These are phyloP conservation scores for Nomada lathburiana DNA, from an alignment of 2,888 invertebrate genomes.

Conservation along the genomic window DNA sequence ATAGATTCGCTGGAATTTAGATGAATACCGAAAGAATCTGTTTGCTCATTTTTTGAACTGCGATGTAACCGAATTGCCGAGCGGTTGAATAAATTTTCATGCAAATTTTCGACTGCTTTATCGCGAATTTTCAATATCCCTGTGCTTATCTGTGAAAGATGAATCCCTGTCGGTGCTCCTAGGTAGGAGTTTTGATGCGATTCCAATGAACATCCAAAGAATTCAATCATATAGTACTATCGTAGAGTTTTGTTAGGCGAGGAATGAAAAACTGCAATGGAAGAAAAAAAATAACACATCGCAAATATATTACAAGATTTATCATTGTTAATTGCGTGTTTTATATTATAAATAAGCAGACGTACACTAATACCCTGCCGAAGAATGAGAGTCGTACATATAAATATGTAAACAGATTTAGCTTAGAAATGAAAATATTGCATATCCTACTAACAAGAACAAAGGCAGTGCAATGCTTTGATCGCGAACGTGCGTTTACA, in stretches of 20 bases:
- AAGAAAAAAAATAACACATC: background rate
- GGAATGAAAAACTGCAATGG: background rate
- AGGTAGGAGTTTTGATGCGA: background rate
- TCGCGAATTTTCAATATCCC: background rate
- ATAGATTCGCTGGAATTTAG: background rate
- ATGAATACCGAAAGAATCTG: background rate
- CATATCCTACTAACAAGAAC: background rate
- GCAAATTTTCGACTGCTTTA: background rate
- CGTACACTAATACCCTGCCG: no score
- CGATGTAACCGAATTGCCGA: background rate
- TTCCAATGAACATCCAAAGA: constrained; percentile 3
- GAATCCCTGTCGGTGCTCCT: background rate
- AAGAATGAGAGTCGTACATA: no score
- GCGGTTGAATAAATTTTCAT: background rate
- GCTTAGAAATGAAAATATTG: no score
- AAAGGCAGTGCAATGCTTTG: constrained; percentile 1
- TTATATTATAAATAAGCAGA: no score
- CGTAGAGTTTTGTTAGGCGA: background rate
- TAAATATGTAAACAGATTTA: no score
- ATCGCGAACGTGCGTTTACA: background rate
- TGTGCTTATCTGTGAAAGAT: background rate
- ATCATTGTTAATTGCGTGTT: no score
- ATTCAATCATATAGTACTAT: background rate
- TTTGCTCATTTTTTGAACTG: background rate
- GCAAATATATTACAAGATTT: background rate